phyloP scores from a whole-genome alignment of 2,888 invertebrate species.

The Hermodice carunculata region DNA sequence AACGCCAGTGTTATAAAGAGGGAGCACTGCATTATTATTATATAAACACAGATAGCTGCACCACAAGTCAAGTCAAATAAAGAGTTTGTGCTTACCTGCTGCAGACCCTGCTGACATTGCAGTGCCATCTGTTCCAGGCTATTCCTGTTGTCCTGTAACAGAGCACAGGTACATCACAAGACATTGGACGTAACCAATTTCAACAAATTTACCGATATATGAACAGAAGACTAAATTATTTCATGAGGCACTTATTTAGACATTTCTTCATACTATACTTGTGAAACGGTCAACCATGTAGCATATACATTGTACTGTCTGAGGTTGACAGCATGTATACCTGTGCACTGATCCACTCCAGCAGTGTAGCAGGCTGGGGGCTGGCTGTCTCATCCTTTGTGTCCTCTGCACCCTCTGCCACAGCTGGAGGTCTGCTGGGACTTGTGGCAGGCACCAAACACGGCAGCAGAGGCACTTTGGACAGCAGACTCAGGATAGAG shows the following conservation, averaged over 20 bases:
- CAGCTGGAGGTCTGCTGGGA: neutral
- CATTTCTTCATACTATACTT: no score
- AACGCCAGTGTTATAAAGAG: no score
- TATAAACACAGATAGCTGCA: no score
- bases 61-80: neutral
- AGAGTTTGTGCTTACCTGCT: constrained; percentile 65
- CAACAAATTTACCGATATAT: no score
- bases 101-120: constrained; percentile 82
- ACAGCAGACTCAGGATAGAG: constrained; percentile 81
- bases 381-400: neutral
- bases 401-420: neutral
- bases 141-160: constrained; percentile 78
- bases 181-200: neutral
- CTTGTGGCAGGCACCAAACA: constrained; percentile 71
- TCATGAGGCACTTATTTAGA: no score
- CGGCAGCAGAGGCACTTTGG: constrained; percentile 87
- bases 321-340: constrained; percentile 34
- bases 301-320: no score
- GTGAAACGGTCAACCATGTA: no score
- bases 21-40: no score
- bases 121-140: constrained; percentile 83
- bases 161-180: neutral
- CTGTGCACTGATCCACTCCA: constrained; percentile 89
- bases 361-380: constrained; percentile 72
- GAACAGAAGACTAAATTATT: no score